Percentiles rank a stretch among this genome's conserved stretches.
These are phyloP conservation scores for Sebastes hubbsi DNA, from an alignment of 2,797 vertebrate species.

Conservation along the genomic window DNA sequence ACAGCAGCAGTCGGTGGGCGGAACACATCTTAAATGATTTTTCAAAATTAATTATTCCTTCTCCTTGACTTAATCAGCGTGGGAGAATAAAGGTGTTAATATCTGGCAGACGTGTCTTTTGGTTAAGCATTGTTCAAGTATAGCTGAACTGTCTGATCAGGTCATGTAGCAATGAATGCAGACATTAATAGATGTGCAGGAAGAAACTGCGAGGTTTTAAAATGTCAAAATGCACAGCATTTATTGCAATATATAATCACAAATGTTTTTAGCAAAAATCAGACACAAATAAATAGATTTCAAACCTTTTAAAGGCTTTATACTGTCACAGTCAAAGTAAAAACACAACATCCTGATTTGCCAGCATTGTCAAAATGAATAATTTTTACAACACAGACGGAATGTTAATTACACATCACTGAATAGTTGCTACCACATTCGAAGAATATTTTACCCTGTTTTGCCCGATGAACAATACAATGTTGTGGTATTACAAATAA, in stretches of 20 bases:
- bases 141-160: not conserved
- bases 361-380: constrained; percentile 46
- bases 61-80: constrained; percentile 41
- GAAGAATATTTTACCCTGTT: constrained; percentile 53
- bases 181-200: not conserved
- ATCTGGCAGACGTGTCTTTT: constrained; percentile 12
- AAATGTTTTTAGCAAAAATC: constrained; percentile 71
- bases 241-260: constrained; percentile 76
- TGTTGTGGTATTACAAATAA: constrained; percentile 23
- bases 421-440: constrained; percentile 67
- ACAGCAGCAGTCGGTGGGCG: constrained; percentile 61
- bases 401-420: constrained; percentile 55
- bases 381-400: constrained; percentile 30
- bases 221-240: constrained; percentile 79
- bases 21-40: constrained; percentile 65
- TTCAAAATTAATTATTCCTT: constrained; percentile 67
- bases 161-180: not conserved
- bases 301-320: constrained; percentile 60
- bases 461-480: constrained; percentile 29
- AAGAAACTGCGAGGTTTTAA: constrained; percentile 24
- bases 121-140: constrained; percentile 16
- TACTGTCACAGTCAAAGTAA: constrained; percentile 65
- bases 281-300: constrained; percentile 79
- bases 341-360: constrained; percentile 58
- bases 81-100: constrained; percentile 54